Conservation (phyloP, 2,113 vertebrate genomes). For the Hippolais icterina region DNA sequence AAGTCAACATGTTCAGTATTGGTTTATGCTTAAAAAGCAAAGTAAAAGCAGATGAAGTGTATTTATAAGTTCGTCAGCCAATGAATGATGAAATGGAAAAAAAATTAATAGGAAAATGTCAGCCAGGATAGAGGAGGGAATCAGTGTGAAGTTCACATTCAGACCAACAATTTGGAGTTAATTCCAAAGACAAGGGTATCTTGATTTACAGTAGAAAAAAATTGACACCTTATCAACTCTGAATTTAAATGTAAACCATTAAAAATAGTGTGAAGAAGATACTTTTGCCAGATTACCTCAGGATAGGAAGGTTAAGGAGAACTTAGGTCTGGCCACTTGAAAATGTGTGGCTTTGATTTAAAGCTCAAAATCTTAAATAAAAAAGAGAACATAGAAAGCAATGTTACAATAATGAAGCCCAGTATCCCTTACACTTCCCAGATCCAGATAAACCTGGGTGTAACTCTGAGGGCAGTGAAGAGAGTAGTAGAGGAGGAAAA, state of each 20-base stretch:
- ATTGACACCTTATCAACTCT: conserved; percentile 44
- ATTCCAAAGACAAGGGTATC: conserved; percentile 59
- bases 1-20: conserved; percentile 74
- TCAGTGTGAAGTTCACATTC: conserved; percentile 67
- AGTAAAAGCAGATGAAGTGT: conserved; percentile 82
- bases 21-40: conserved; percentile 79
- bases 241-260: conserved; percentile 59
- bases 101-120: conserved; percentile 77
- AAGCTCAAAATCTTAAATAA: conserved; percentile 19
- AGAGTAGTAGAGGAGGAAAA: background rate
- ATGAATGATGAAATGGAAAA: conserved; percentile 77
- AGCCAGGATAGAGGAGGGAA: conserved; percentile 70
- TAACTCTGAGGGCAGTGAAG: background rate
- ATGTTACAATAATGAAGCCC: background rate
- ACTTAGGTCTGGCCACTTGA: conserved; percentile 22
- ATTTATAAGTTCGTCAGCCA: conserved; percentile 79
- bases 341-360: conserved; percentile 59
- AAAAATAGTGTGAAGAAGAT: conserved; percentile 32
- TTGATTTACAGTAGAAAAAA: conserved; percentile 61
- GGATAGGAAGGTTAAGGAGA: conserved; percentile 21
- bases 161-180: conserved; percentile 72
- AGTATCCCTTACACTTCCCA: background rate
- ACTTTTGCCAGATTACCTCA: background rate
- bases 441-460: background rate
- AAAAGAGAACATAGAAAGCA: background rate